These are phyloP conservation scores for Osmerus mordax DNA, from an alignment of 2,113 vertebrate genomes.

Conservation along the genomic window DNA sequence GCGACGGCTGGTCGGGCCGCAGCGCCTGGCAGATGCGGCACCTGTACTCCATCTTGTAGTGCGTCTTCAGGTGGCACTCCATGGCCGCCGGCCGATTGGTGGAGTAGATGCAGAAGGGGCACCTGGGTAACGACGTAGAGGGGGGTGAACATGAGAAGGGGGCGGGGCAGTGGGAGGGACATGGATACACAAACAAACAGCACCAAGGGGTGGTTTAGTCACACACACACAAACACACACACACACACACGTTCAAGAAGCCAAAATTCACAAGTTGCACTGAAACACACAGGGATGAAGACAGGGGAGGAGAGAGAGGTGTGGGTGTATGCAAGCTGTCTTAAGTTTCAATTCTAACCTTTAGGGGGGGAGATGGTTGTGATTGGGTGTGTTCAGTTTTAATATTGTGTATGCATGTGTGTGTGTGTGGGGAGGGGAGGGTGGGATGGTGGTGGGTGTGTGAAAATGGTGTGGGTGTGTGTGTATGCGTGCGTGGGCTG, in stretches of 20 bases:
- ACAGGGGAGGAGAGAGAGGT: constrained; percentile 55
- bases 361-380: constrained; percentile 1
- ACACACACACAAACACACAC: constrained; percentile 17
- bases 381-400: constrained; percentile 31
- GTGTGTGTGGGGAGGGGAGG: constrained; percentile 40
- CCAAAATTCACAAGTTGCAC: constrained; percentile 39
- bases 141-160: constrained; percentile 9
- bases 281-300: constrained; percentile 16
- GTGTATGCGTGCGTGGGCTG: constrained; percentile 21
- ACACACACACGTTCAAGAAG: constrained; percentile 28
- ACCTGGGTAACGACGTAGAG: constrained; percentile 73
- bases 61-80: constrained; percentile 99
- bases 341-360: constrained; percentile 11
- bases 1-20: constrained; percentile 93
- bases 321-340: constrained; percentile 44
- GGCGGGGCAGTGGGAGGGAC: not conserved
- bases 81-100: constrained; percentile 96
- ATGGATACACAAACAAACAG: constrained; percentile 17
- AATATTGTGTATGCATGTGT: constrained; percentile 54
- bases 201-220: constrained; percentile 48
- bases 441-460: constrained; percentile 20
- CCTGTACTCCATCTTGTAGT: constrained; percentile 98
- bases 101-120: constrained; percentile 98
- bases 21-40: constrained; percentile 98
- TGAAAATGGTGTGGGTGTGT: constrained; percentile 30